These are phyloP conservation scores for Falcaria lacertinaria DNA, from an alignment of 2,888 invertebrate species.

Conservation along the genomic window DNA sequence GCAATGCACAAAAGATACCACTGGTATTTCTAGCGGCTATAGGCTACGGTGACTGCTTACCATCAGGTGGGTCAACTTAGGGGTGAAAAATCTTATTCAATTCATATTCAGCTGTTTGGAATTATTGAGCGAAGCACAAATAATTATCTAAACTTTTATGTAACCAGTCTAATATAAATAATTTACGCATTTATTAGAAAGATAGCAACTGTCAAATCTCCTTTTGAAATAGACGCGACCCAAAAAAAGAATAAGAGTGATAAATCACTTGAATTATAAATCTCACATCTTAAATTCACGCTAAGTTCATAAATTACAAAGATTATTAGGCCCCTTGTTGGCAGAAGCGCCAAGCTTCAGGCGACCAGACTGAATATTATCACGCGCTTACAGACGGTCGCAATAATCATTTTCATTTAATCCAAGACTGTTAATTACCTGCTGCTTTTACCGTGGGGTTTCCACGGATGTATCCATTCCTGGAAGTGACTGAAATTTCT, in stretches of 20 bases:
- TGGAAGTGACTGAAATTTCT: not conserved
- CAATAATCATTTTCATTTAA: constrained; percentile 48
- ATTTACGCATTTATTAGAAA: no score
- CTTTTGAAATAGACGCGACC: no score
- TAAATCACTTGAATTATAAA: not conserved
- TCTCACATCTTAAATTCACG: not conserved
- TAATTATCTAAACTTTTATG: no score
- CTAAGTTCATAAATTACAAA: not conserved
- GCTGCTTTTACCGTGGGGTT: constrained; percentile 11
- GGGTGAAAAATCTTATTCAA: no score
- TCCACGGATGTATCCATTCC: not conserved
- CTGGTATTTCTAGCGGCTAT: no score
- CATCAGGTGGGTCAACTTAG: no score
- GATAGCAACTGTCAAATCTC: no score
- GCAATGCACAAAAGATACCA: no score
- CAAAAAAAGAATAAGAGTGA: not conserved
- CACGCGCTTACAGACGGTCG: constrained; percentile 19
- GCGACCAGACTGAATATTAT: constrained; percentile 12
- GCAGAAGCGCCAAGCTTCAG: not conserved
- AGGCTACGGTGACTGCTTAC: no score
- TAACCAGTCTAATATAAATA: no score
- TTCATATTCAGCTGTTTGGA: no score
- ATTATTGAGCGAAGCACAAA: no score
- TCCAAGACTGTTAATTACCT: constrained; percentile 41
- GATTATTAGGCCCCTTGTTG: not conserved